These are phyloP conservation scores for Podarcis cretensis DNA, from an alignment of 2,113 vertebrate species.

Conservation along the genomic window DNA sequence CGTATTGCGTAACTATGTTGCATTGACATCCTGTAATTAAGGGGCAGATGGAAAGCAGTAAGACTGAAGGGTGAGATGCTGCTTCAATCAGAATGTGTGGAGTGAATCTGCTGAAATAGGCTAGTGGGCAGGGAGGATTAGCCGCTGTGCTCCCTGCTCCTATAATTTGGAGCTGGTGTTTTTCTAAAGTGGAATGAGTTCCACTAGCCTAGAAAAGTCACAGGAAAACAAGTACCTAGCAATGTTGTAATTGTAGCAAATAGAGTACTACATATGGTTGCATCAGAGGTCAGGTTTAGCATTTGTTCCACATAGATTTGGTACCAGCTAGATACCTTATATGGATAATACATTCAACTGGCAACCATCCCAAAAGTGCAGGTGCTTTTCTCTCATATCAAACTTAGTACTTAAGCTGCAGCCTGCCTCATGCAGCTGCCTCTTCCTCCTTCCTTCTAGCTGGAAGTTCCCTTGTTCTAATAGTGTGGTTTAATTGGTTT, in stretches of 20 bases:
- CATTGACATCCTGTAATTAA: not conserved
- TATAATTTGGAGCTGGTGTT: not conserved
- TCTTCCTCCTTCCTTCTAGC: not conserved
- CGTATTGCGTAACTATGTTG: not conserved
- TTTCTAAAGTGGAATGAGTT: not conserved
- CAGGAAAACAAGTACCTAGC: no score
- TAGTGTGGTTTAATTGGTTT: not conserved
- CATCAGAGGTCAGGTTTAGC: not conserved
- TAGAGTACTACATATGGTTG: not conserved
- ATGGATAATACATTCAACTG: not conserved
- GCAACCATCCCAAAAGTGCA: conserved; percentile 5
- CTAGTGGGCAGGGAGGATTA: fast-evolving
- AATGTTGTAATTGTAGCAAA: not conserved
- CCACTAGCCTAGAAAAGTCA: not conserved
- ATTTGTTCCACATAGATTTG: not conserved
- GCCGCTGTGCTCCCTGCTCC: not conserved
- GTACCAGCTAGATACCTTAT: not conserved
- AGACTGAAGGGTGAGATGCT: not conserved
- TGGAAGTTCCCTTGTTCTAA: not conserved
- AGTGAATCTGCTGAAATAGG: not conserved
- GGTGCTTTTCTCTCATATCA: conserved; percentile 9
- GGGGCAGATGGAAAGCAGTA: not conserved
- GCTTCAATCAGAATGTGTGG: not conserved
- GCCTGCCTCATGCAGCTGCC: not conserved
- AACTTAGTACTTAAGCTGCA: not conserved